Evolutionary conservation across 2,888 invertebrate species (phyloP).

Genomic region (Gnatocerus cornutus): DNA sequence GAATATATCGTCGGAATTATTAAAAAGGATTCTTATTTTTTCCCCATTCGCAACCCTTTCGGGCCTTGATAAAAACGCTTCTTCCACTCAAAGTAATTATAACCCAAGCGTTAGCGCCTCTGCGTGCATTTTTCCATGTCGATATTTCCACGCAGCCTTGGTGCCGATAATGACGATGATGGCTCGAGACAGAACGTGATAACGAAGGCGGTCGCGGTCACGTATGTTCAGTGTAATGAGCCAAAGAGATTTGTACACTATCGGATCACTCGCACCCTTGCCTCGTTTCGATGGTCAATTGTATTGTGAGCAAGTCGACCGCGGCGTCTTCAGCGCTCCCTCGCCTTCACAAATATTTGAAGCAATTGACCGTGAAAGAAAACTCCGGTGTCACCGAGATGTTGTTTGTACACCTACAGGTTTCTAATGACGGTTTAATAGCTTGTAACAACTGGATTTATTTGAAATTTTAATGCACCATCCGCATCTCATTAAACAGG

Average conservation of each 20-base stretch:
- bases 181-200: conserved; percentile 37
- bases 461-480: conserved; percentile 38
- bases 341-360: conserved; percentile 59
- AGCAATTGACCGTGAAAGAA: conserved; percentile 46
- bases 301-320: conserved; percentile 61
- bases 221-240: conserved; percentile 62
- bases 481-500: conserved; percentile 37
- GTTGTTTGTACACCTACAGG: conserved; percentile 36
- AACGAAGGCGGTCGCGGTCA: conserved; percentile 51
- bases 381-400: conserved; percentile 26
- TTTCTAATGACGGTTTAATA: conserved; percentile 35
- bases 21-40: no score
- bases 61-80: no score
- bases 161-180: conserved; percentile 33
- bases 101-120: no score
- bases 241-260: conserved; percentile 67
- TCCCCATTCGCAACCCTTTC: no score
- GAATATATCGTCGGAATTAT: no score
- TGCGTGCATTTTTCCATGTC: no score
- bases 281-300: conserved; percentile 59
- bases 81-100: no score
- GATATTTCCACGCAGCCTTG: conserved; percentile 30
- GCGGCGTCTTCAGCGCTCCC: conserved; percentile 52
- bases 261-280: conserved; percentile 64
- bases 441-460: conserved; percentile 37